Percentiles rank a stretch among this genome's conserved stretches.
phyloP scores from a whole-genome alignment of 64 coral and sea anemone species.

The Stichodactyla mertensii region DNA sequence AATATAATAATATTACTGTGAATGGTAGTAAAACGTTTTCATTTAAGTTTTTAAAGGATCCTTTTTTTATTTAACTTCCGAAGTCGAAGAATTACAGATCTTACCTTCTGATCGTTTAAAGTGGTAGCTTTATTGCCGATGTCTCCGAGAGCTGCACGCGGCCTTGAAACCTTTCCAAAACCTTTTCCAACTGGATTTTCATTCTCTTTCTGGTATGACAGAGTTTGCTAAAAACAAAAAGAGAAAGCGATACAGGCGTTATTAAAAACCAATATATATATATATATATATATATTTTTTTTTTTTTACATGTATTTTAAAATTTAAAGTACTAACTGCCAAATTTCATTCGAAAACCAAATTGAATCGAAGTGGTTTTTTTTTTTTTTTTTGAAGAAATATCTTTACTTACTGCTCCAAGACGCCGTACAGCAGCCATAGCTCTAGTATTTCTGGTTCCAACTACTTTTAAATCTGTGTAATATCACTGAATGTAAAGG shows the following conservation, averaged over 20 bases:
- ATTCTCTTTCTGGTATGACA: conserved; percentile 42
- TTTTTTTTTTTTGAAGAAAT: not conserved
- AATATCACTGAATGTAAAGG: not conserved
- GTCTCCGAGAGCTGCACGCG: conserved; percentile 81
- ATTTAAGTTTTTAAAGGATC: too few relatives aligned
- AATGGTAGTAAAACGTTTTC: too few relatives aligned
- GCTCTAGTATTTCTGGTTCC: not conserved
- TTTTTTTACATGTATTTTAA: not conserved
- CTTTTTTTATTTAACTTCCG: too few relatives aligned
- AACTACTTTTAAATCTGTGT: not conserved
- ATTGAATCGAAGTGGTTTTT: not conserved
- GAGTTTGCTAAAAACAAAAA: not conserved
- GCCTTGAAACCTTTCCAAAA: conserved; percentile 27
- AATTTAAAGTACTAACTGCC: not conserved
- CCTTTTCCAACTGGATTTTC: conserved; percentile 48
- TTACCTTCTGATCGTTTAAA: not conserved
- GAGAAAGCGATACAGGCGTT: not conserved
- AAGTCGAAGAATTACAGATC: not conserved
- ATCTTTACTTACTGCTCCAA: conserved; percentile 59
- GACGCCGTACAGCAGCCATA: conserved; percentile 50
- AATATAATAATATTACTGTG: too few relatives aligned
- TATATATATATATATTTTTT: too few relatives aligned
- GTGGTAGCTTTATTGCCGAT: conserved; percentile 61
- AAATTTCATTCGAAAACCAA: not conserved
- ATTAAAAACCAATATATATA: not conserved